phyloP scores from a whole-genome alignment of 2,888 invertebrate genomes.

The Conus canariensis region DNA sequence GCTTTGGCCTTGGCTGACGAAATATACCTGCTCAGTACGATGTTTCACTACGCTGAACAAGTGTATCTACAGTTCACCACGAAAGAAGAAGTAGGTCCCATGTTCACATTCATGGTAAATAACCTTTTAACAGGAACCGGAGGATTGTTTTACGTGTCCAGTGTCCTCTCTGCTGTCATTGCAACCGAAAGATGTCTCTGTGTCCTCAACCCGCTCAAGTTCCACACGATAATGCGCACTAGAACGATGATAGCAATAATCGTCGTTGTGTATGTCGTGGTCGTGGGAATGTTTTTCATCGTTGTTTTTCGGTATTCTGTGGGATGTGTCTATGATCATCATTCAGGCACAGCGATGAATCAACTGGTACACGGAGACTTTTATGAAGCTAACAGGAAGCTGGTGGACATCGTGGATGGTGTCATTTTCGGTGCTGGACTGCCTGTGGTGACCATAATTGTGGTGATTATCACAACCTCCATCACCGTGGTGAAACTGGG shows the following conservation, averaged over 20 bases:
- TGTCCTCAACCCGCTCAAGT: not conserved
- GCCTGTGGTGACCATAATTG: not conserved
- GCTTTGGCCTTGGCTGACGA: not conserved
- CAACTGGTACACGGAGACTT: not conserved
- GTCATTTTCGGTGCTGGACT: not conserved
- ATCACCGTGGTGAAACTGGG: not conserved
- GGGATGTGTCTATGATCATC: not conserved
- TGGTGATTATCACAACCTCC: not conserved
- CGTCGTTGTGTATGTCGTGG: not conserved
- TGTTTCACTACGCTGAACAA: not conserved
- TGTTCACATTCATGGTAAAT: not conserved
- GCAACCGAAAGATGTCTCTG: conserved; percentile 5
- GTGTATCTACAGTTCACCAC: not conserved
- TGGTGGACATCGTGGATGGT: not conserved
- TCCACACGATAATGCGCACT: not conserved
- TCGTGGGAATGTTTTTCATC: not conserved
- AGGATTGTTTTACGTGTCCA: not conserved
- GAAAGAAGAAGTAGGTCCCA: not conserved
- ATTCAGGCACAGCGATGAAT: not conserved
- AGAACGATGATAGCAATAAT: not conserved
- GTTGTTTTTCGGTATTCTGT: not conserved
- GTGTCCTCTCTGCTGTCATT: not conserved
- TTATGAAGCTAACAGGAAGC: not conserved
- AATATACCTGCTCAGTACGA: not conserved
- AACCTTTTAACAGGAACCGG: not conserved